Conservation (phyloP, 2,888 invertebrate species). For the Drosophila hawaiiensis region DNA sequence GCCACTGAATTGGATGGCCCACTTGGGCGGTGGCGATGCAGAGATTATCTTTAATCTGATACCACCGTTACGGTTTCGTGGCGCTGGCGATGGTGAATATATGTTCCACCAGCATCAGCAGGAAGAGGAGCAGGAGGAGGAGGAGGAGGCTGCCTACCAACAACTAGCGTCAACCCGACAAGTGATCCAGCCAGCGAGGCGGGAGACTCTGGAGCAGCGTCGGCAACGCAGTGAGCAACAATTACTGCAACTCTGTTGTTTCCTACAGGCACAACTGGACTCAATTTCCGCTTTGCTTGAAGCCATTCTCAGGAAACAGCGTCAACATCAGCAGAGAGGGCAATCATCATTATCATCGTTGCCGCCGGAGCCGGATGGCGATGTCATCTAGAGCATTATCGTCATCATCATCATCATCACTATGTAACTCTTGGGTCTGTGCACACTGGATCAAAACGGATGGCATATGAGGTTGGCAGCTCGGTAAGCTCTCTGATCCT, state of each 20-base stretch:
- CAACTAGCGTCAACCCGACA: not conserved
- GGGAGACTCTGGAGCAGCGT: conserved; percentile 41
- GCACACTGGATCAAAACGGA: not conserved
- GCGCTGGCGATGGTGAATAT: conserved; percentile 40
- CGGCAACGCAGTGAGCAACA: conserved; percentile 36
- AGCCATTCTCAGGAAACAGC: conserved; percentile 31
- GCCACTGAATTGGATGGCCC: conserved; percentile 27
- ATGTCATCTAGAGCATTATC: conserved; percentile 43
- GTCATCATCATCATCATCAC: too few species aligned
- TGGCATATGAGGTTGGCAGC: too few species aligned
- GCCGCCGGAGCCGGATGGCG: conserved; percentile 48
- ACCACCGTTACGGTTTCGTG: conserved; percentile 19
- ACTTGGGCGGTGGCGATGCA: conserved; percentile 55
- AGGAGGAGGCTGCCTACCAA: not conserved
- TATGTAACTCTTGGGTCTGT: not conserved
- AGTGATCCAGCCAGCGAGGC: conserved; percentile 41
- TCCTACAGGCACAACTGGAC: conserved; percentile 40
- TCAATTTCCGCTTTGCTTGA: conserved; percentile 33
- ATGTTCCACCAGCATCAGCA: not conserved
- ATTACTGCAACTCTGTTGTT: conserved; percentile 31
- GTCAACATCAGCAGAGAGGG: not conserved
- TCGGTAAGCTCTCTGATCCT: too few species aligned
- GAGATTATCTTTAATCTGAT: conserved; percentile 16
- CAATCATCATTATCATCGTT: conserved; percentile 7
- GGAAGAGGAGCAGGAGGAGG: not conserved